A percentile compares a stretch with the other conserved stretches of the same genome.
Conservation (phyloP, 1,140 invertebrate genomes). For the Aphelinus certus region DNA sequence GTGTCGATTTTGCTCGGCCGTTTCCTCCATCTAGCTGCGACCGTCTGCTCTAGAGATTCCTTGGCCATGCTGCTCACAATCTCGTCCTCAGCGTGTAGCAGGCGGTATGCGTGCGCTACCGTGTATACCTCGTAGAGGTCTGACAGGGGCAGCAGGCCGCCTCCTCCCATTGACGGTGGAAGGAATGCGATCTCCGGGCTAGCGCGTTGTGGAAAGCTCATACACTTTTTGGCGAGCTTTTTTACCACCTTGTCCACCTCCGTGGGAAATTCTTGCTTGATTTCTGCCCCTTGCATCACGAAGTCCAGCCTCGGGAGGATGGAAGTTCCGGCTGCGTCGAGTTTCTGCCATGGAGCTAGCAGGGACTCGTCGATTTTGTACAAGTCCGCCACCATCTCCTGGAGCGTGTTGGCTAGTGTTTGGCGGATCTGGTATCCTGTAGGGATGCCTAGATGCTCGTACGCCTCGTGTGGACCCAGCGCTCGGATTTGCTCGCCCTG, state of each 20-base stretch:
- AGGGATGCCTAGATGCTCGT: conserved; percentile 47
- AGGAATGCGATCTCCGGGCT: conserved; percentile 47
- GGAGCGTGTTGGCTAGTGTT: conserved; percentile 29
- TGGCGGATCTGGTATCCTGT: conserved; percentile 39
- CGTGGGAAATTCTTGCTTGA: conserved; percentile 41
- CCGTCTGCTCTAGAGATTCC: conserved; percentile 24
- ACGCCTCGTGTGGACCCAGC: conserved; percentile 40
- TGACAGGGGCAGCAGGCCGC: conserved; percentile 44
- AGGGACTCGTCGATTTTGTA: conserved; percentile 39
- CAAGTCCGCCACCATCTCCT: conserved; percentile 29
- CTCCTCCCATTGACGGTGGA: conserved; percentile 41
- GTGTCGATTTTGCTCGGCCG: conserved; percentile 23
- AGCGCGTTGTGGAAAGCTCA: conserved; percentile 50
- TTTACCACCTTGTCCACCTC: conserved; percentile 45
- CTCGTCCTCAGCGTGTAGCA: conserved; percentile 44
- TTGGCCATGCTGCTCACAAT: conserved; percentile 41
- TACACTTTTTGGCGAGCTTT: conserved; percentile 45
- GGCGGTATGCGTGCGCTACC: conserved; percentile 47
- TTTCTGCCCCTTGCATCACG: conserved; percentile 41
- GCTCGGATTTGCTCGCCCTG: conserved; percentile 10
- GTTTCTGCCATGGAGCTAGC: conserved; percentile 59
- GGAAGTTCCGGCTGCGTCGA: conserved; percentile 54
- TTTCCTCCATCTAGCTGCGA: conserved; percentile 11
- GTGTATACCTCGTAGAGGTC: conserved; percentile 43
- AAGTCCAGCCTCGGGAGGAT: conserved; percentile 53